Base-by-base conservation (phyloP, 2,888 invertebrate species). In the Dryadula phaetusa region DNA sequence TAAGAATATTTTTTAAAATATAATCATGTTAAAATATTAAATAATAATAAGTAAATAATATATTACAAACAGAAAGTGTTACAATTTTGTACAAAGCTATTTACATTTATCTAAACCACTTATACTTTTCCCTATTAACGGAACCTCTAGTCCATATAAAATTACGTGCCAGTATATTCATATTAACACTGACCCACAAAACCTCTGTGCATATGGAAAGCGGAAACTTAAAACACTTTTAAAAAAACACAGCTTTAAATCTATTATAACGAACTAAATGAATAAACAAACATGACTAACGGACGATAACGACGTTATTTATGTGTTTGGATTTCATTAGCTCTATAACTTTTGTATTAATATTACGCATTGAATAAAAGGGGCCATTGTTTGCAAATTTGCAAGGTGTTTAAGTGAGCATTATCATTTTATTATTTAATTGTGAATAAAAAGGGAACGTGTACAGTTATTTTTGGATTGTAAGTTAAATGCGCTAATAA, bases 191-290 rank as follows among this genome's bases (percentile, higher is more conserved):
- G 37, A 20, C 56, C 56, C 16, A 56, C 22, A 40, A 52, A 52
- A 40, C 56, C 56, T 25, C n/a, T 16, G 22, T 40, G 10, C 20
- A 18, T 37, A 40, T 40, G 25, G 14, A 16, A 44, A 44, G 25
- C 18, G 25, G 42, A 42, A 42, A 60, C 44, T 44, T 44, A 1
- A 70, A 54, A 61, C 49, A 42, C 8, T 61, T 42, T 52, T 69
- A 53, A 75, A 74, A 74, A 74, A 69, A 63, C 46, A 46, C 56
- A 16, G 66, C 49, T 71, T 49, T 72, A 74, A 75, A 73, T 71
- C 74, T 76, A 77, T 74, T 75, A 72, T 75, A 77, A 75, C 66
- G 72, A 75, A 72, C 72, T 71, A 70, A 75, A 76, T 72, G 70
- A 74, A 74, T 75, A 75, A 72, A 75, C 71, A 76, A 74, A 71